A percentile compares a stretch with the other conserved stretches of the same genome.
phyloP scores from a whole-genome alignment of 2,888 invertebrate genomes.

The Acleris holmiana region DNA sequence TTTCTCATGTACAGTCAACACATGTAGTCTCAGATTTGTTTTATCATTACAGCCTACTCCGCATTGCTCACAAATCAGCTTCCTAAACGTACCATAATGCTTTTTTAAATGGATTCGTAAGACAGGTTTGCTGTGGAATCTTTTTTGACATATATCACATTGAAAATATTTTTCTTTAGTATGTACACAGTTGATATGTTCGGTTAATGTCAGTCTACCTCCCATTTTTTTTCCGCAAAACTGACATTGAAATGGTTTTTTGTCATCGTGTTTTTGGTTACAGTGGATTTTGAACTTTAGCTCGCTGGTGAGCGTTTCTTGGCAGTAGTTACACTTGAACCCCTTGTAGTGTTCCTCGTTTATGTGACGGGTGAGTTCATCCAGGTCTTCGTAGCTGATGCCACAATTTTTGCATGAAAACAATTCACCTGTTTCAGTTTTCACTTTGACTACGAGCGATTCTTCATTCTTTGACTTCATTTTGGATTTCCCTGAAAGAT shows the following conservation, averaged over 20 bases:
- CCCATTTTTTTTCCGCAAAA: conserved; percentile 11
- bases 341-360: conserved; percentile 12
- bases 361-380: conserved; percentile 24
- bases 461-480: conserved; percentile 20
- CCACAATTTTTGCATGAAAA: conserved; percentile 30
- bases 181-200: conserved; percentile 19
- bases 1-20: conserved; percentile 22
- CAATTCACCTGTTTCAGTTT: conserved; percentile 25
- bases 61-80: conserved; percentile 30
- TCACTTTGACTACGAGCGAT: conserved; percentile 24
- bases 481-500: conserved; percentile 28
- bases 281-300: conserved; percentile 6
- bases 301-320: conserved; percentile 8
- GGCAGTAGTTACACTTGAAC: conserved; percentile 19
- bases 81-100: conserved; percentile 28
- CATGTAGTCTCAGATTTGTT: conserved; percentile 17
- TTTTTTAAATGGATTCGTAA: conserved; percentile 24
- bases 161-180: conserved; percentile 22
- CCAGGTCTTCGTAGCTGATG: conserved; percentile 14
- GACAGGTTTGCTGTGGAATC: conserved; percentile 17
- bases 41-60: conserved; percentile 23
- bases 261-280: conserved; percentile 6
- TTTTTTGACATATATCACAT: conserved; percentile 27
- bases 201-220: neutral
- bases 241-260: conserved; percentile 17